These are phyloP conservation scores for Pseudolycoriella hygida DNA, from an alignment of 2,888 invertebrate species.

Conservation along the genomic window DNA sequence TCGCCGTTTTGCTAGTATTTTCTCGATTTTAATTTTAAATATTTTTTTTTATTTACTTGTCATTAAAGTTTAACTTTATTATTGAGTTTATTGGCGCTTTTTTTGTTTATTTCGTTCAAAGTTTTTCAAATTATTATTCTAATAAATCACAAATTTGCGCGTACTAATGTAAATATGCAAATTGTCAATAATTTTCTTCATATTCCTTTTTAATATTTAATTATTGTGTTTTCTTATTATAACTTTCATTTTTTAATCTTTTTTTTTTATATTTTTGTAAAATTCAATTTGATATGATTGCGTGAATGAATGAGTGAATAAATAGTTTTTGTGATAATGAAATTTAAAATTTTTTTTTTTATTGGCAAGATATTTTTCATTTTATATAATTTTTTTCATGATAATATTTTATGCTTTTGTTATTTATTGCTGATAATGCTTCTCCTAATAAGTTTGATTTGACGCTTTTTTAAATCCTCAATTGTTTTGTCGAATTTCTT, in stretches of 20 bases:
- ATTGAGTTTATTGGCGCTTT: too few species aligned
- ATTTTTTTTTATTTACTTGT: neutral
- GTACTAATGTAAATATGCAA: neutral
- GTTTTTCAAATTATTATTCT: neutral
- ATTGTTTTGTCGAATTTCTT: neutral
- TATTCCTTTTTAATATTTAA: constrained; percentile 1
- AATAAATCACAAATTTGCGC: neutral
- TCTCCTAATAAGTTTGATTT: too few species aligned
- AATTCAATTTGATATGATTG: neutral
- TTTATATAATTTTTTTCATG: neutral
- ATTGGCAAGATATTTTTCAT: neutral
- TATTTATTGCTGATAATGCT: neutral
- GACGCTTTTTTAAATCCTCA: too few species aligned
- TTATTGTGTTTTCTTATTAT: neutral
- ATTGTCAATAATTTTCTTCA: neutral
- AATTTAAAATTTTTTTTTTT: too few species aligned
- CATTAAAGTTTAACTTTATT: neutral
- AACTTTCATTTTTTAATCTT: neutral
- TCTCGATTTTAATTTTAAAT: neutral
- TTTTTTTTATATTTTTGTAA: neutral
- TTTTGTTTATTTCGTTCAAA: neutral
- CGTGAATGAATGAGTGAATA: neutral
- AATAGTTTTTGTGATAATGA: neutral
- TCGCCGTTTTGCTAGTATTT: neutral
- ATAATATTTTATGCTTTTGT: neutral